Conservation (phyloP, 30 jellyfish, hydroid and myxozoan species). For the Aurelia coerulea region DNA sequence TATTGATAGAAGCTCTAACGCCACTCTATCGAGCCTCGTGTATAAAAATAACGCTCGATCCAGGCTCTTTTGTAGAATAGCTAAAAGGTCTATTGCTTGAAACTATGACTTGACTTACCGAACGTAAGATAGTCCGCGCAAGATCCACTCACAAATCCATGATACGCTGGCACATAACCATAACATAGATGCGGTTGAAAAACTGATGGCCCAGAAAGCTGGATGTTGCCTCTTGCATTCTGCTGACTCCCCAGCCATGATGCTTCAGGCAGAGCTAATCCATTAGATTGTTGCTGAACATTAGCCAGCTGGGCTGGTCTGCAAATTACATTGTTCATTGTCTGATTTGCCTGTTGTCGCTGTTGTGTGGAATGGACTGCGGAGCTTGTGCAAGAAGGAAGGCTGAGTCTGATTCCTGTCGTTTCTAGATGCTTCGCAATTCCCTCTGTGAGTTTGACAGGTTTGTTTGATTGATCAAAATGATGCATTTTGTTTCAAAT, state of each 20-base stretch:
- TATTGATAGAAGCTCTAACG: too few species aligned
- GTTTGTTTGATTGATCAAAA: slow-evolving; percentile 19
- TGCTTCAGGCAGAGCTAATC: slow-evolving; percentile 12
- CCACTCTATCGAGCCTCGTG: too few species aligned
- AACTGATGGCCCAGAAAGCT: slow-evolving; percentile 38
- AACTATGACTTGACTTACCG: slow-evolving; percentile 23
- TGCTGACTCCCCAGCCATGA: slow-evolving; percentile 30
- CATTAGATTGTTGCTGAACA: slow-evolving; percentile 13
- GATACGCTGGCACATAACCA: slow-evolving; percentile 67
- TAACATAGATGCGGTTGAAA: slow-evolving; percentile 72
- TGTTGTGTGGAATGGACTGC: not conserved
- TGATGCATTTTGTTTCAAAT: slow-evolving; percentile 4
- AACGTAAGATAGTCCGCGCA: slow-evolving; percentile 46
- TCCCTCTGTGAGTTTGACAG: slow-evolving; percentile 8
- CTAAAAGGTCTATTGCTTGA: too few species aligned
- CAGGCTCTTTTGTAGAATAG: too few species aligned
- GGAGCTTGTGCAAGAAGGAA: not conserved
- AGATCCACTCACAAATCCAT: slow-evolving; percentile 45
- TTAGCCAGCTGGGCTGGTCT: slow-evolving; percentile 35
- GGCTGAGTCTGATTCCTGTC: slow-evolving; percentile 22
- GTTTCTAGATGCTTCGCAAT: slow-evolving; percentile 13
- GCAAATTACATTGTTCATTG: not conserved
- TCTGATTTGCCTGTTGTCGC: not conserved
- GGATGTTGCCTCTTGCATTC: slow-evolving; percentile 44
- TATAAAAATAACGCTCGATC: too few species aligned